Evolutionary conservation across 1,140 invertebrate genomes (phyloP), one percentile per base, ranked within the genome.

Genomic region (Leptinotarsa texana): DNA sequence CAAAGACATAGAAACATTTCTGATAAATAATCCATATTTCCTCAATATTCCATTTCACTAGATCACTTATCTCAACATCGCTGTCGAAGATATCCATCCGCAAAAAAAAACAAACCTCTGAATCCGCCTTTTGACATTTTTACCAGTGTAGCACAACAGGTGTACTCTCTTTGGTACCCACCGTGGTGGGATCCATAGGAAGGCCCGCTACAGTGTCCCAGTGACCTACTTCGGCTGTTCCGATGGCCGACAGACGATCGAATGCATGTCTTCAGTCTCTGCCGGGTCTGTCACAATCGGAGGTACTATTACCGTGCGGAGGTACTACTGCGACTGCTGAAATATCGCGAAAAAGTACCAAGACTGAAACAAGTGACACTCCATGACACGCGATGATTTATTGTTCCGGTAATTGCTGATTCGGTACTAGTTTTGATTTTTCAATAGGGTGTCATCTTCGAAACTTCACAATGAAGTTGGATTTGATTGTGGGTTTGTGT

Each of bases 221-320:
- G 80, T 83, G 81, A 83, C 82, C 82, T 75, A 82, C 72, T 79
- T 82, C 74, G 72, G 74, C 62, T 75, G 81, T 77, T 80, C 81
- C 79, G 81, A 76, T 83, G 81, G 74, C 78, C 80, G 78, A 81
- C 78, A 80, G 79, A 80, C 80, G 76, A 82, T 76, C 78, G 51
- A 82, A 72, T 63, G 67, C 74, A 75, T 75, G 49, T 79, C 82
- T 77, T 83, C 79, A 83, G 82, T 83, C 79, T 76, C 75, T 78
- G 80, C 78, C 78, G 80, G 74, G 78, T 77, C 61, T 72, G 69
- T 74, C 42, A 42, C 33, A n/a, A 66, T 22, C 22, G n/a, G 24
- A 27, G n/a, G 66, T 68, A 68, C 66, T 47, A 42, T 42, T 68
- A n/a, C n/a, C 33, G 51, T 15, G 15, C 15, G 15, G 15, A 57